phyloP scores from a whole-genome alignment of 2,888 invertebrate species.

The Blastobasis adustella region DNA sequence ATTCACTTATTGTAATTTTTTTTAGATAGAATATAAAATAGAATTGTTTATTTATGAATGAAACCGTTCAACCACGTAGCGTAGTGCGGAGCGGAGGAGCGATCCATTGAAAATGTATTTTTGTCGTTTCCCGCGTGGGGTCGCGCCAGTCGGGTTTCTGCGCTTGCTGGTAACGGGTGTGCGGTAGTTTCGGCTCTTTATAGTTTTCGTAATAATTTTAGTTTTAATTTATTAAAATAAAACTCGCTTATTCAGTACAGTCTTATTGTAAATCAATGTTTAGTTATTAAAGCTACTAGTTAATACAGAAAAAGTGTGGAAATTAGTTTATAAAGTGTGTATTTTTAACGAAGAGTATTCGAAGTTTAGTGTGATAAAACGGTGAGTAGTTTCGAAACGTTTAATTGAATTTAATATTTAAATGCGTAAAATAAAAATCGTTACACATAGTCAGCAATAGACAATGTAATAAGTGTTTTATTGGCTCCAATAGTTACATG shows the following conservation, averaged over 20 bases:
- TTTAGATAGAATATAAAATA: conserved; percentile 9
- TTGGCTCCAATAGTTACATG: too few species aligned
- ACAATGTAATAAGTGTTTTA: too few species aligned
- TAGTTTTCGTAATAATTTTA: conserved; percentile 36
- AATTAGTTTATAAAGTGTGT: conserved; percentile 36
- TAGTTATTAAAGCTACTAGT: conserved; percentile 11
- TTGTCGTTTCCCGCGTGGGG: conserved; percentile 40
- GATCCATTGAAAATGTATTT: conserved; percentile 32
- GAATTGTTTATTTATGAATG: conserved; percentile 24
- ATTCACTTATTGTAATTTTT: conserved; percentile 10
- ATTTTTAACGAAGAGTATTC: conserved; percentile 19
- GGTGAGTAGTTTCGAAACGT: conserved; percentile 32
- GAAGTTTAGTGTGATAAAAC: conserved; percentile 38
- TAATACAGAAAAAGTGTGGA: conserved; percentile 27
- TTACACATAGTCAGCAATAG: too few species aligned
- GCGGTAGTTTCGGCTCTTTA: conserved; percentile 44
- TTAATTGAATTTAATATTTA: too few species aligned
- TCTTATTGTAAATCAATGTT: conserved; percentile 11
- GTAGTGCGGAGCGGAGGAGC: too few species aligned
- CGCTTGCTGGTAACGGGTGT: conserved; percentile 56
- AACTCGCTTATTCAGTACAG: conserved; percentile 9
- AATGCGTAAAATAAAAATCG: too few species aligned
- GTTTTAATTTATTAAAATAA: conserved; percentile 36
- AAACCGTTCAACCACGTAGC: conserved; percentile 18
- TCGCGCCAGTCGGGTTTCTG: conserved; percentile 68